Conservation (phyloP, 2,797 vertebrate genomes). For the Coreius guichenoti region DNA sequence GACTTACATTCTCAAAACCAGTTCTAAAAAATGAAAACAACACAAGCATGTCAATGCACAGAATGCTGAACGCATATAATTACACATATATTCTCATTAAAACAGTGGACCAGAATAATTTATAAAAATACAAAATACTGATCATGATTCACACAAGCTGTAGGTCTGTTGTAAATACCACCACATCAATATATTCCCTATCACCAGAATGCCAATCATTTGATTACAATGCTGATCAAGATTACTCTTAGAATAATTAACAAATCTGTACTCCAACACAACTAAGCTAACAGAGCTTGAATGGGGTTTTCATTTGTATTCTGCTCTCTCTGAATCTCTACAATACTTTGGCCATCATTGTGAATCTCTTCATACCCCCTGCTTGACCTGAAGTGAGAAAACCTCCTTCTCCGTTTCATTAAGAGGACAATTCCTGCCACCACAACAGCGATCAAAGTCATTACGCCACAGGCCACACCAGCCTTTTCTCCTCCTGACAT, state of each 20-base stretch:
- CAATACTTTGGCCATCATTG: not conserved
- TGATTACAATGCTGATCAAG: not conserved
- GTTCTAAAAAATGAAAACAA: not conserved
- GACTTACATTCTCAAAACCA: not conserved
- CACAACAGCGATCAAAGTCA: conserved; percentile 67
- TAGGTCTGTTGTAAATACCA: not conserved
- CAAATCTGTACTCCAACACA: not conserved
- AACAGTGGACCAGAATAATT: not conserved
- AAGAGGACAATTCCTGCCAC: conserved; percentile 62
- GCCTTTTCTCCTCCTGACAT: conserved; percentile 64
- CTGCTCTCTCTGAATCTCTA: not conserved
- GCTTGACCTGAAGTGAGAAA: not conserved
- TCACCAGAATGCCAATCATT: not conserved
- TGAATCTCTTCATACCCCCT: conserved; percentile 25
- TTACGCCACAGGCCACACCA: conserved; percentile 70
- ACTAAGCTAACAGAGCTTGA: conserved; percentile 14
- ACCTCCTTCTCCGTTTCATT: conserved; percentile 64
- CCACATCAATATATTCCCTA: not conserved
- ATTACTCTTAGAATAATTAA: not conserved
- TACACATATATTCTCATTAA: not conserved
- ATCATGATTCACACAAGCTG: not conserved
- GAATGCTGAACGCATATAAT: not conserved
- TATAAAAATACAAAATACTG: not conserved
- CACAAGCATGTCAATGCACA: not conserved
- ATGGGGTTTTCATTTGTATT: conserved; percentile 6